Evolutionary conservation across 92 coral and sea anemone species (phyloP).

Genomic region (Phymanthus crucifer): DNA sequence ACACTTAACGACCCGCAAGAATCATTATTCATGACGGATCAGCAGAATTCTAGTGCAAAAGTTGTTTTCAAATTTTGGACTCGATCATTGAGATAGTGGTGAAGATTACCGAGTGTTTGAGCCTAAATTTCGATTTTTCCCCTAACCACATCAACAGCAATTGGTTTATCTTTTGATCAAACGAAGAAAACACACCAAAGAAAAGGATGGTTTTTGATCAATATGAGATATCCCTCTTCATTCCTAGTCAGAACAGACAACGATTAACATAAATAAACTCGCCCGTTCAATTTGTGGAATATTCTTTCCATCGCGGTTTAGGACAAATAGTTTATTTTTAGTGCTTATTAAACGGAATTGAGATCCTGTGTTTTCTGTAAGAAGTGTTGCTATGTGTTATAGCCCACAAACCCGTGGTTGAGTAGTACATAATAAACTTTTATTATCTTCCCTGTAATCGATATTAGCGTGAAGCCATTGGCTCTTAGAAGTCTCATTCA

Average conservation of each 20-base stretch:
- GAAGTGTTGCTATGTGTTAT: slow-evolving; percentile 1
- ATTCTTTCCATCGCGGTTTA: not conserved
- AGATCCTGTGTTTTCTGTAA: not conserved
- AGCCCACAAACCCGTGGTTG: slow-evolving; percentile 48
- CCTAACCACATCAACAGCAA: slow-evolving; percentile 3
- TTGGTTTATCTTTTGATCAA: not conserved
- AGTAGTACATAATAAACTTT: slow-evolving; percentile 52
- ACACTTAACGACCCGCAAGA: not conserved
- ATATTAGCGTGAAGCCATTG: slow-evolving; percentile 51
- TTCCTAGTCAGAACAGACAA: not conserved
- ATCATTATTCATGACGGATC: not conserved
- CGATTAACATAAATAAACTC: not conserved
- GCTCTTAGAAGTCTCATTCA: slow-evolving; percentile 24
- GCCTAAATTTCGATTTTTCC: slow-evolving; percentile 6
- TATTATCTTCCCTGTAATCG: slow-evolving; percentile 62
- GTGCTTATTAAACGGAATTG: not conserved
- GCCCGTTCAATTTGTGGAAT: not conserved
- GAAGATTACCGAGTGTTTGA: slow-evolving; percentile 3
- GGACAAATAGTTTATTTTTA: not conserved
- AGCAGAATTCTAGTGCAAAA: not conserved
- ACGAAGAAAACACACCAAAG: not conserved
- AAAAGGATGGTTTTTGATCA: not conserved
- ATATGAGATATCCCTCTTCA: not conserved
- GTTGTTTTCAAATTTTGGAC: not conserved
- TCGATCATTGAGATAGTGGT: not conserved